Percentiles rank a stretch among this genome's conserved stretches.
These are phyloP conservation scores for Riptortus pedestris DNA, from an alignment of 1,140 invertebrate species.

Conservation along the genomic window DNA sequence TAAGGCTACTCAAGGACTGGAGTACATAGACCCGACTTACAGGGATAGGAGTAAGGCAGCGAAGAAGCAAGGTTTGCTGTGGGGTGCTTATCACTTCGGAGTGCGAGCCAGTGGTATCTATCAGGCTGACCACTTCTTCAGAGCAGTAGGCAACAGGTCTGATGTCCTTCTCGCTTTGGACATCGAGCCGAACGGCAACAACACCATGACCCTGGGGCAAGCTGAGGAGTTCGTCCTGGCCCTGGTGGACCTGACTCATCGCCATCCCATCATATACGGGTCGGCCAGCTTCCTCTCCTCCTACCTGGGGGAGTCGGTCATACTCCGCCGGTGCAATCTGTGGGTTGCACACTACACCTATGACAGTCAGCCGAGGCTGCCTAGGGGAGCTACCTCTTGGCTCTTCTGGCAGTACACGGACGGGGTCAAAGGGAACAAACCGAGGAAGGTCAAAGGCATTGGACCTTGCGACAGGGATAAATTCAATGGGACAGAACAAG, in stretches of 20 bases:
- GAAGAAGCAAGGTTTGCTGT: constrained; percentile 21
- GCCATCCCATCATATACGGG: constrained; percentile 13
- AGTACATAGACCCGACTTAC: neutral
- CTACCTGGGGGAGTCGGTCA: neutral
- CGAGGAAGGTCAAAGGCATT: neutral
- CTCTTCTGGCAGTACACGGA: constrained; percentile 25
- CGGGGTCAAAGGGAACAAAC: neutral
- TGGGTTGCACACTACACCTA: constrained; percentile 19
- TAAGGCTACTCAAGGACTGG: constrained; percentile 19
- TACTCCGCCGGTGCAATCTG: constrained; percentile 2
- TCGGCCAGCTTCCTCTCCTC: neutral
- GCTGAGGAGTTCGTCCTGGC: constrained; percentile 20
- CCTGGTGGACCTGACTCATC: constrained; percentile 9
- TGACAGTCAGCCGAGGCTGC: neutral
- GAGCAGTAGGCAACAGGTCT: constrained; percentile 12
- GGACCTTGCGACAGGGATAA: neutral
- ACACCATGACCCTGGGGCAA: constrained; percentile 16
- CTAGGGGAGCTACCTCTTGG: constrained; percentile 16
- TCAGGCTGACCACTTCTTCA: constrained; percentile 22
- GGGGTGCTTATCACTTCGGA: constrained; percentile 25
- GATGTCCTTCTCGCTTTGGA: constrained; percentile 9
- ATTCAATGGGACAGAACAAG: neutral
- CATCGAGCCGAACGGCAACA: constrained; percentile 12
- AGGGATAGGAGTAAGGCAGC: neutral
- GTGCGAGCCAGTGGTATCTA: constrained; percentile 1